Percentiles rank a stretch among this genome's conserved stretches.
phyloP scores from a whole-genome alignment of 2,113 vertebrate species.

The Notechis scutatus region DNA sequence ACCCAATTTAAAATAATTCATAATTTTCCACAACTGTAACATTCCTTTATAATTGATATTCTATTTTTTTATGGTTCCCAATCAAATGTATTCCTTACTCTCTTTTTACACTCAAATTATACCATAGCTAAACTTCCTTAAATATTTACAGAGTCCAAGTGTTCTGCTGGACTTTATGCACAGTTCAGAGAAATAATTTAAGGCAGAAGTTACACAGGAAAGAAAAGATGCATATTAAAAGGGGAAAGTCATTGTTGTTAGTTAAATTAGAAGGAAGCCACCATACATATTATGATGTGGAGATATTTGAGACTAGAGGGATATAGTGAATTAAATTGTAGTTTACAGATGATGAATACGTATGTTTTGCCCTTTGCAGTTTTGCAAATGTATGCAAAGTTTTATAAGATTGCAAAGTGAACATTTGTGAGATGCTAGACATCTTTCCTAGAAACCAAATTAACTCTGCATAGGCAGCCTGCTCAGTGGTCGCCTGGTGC shows the following conservation, averaged over 20 bases:
- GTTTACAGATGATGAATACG: conserved; percentile 44
- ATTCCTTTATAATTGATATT: not conserved
- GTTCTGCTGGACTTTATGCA: not conserved
- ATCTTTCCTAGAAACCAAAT: conserved; percentile 40
- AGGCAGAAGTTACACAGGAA: conserved; percentile 27
- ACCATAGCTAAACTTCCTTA: conserved; percentile 40
- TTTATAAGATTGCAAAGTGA: conserved; percentile 52
- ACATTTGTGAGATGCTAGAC: conserved; percentile 55
- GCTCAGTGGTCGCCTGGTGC: conserved; percentile 43
- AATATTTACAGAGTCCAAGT: conserved; percentile 21
- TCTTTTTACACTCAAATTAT: not conserved
- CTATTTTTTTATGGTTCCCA: not conserved
- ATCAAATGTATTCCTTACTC: not conserved
- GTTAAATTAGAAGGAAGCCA: conserved; percentile 41
- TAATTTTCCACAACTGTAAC: not conserved
- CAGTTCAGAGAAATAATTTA: conserved; percentile 22
- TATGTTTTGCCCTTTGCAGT: conserved; percentile 27
- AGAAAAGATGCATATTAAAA: conserved; percentile 28
- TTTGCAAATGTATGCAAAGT: not conserved
- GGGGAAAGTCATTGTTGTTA: not conserved
- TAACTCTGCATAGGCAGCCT: conserved; percentile 12
- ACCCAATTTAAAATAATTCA: not conserved
- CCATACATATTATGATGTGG: conserved; percentile 21
- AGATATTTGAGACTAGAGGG: conserved; percentile 32
- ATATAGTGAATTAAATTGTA: conserved; percentile 43